Percentiles rank a stretch among this genome's conserved stretches.
Evolutionary conservation across 2,888 invertebrate genomes (phyloP).

Genomic region (Drosophila mimetica): DNA sequence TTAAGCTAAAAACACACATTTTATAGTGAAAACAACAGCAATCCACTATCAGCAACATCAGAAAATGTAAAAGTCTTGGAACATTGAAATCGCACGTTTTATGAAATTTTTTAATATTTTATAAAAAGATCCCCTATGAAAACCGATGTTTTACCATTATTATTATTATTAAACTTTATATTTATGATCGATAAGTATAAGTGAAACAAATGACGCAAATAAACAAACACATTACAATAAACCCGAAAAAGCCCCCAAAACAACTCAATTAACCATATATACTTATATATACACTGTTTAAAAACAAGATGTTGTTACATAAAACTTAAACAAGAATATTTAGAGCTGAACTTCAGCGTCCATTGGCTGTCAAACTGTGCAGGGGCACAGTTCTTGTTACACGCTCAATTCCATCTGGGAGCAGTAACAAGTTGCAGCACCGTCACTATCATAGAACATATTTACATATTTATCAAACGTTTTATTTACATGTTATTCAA

Average conservation of each 20-base stretch:
- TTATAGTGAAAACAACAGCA: conserved; percentile 33
- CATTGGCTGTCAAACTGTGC: conserved; percentile 41
- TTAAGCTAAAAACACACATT: conserved; percentile 30
- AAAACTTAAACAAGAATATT: conserved; percentile 16
- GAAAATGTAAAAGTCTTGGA: conserved; percentile 5
- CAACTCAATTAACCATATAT: conserved; percentile 35
- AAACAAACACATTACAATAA: conserved; percentile 65
- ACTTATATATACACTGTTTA: conserved; percentile 43
- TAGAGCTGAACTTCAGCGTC: conserved; percentile 20
- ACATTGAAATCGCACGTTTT: conserved; percentile 62
- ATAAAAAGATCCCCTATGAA: conserved; percentile 52
- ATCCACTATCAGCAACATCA: conserved; percentile 30
- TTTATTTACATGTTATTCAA: conserved; percentile 62
- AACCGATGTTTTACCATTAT: conserved; percentile 65
- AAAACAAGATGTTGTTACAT: conserved; percentile 54
- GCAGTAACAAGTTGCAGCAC: conserved; percentile 10
- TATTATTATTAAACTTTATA: conserved; percentile 75
- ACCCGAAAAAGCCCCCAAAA: conserved; percentile 37
- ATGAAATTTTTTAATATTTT: conserved; percentile 68
- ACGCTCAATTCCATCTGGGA: conserved; percentile 5
- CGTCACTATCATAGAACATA: conserved; percentile 11
- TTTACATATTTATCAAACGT: conserved; percentile 45
- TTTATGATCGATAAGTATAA: conserved; percentile 73
- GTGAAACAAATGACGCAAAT: conserved; percentile 72
- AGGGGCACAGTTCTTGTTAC: conserved; percentile 31